A percentile compares a stretch with the other conserved stretches of the same genome.
Conservation (phyloP, 1,140 invertebrate species). For the Druon quercuslanigerum region DNA sequence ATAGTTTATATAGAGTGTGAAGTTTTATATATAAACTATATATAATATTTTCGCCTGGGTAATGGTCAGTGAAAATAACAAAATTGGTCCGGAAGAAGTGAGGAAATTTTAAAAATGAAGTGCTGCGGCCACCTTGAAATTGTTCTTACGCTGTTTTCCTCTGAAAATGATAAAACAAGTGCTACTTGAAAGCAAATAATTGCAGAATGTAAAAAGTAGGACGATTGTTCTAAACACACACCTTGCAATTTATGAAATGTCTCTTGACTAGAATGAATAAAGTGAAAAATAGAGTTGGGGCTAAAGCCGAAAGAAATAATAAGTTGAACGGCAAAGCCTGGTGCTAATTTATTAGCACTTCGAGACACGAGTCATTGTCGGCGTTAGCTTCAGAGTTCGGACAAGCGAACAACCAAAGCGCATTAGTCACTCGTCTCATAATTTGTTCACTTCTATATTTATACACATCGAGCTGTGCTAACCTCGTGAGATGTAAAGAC, state of each 20-base stretch:
- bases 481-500: constrained; percentile 22
- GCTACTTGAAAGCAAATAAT: no score
- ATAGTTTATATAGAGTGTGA: no score
- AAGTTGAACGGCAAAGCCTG: constrained; percentile 30
- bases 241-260: not conserved
- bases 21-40: no score
- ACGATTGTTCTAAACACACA: not conserved
- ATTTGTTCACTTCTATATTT: constrained; percentile 67
- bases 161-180: no score
- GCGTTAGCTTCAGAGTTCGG: constrained; percentile 35
- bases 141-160: no score
- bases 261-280: not conserved
- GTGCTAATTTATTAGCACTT: constrained; percentile 53
- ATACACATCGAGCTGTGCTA: constrained; percentile 42
- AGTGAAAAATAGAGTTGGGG: not conserved
- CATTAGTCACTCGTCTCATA: constrained; percentile 64
- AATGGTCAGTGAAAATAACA: no score
- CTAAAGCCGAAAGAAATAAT: constrained; percentile 15
- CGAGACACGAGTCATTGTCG: constrained; percentile 45
- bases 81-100: no score
- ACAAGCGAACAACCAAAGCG: constrained; percentile 49
- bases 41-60: no score
- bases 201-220: not conserved
- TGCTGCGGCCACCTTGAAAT: no score
- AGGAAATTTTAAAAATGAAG: no score